A percentile compares a stretch with the other conserved stretches of the same genome.
These are phyloP conservation scores for Apotomis betuletana DNA, from an alignment of 2,888 invertebrate species.

Conservation along the genomic window DNA sequence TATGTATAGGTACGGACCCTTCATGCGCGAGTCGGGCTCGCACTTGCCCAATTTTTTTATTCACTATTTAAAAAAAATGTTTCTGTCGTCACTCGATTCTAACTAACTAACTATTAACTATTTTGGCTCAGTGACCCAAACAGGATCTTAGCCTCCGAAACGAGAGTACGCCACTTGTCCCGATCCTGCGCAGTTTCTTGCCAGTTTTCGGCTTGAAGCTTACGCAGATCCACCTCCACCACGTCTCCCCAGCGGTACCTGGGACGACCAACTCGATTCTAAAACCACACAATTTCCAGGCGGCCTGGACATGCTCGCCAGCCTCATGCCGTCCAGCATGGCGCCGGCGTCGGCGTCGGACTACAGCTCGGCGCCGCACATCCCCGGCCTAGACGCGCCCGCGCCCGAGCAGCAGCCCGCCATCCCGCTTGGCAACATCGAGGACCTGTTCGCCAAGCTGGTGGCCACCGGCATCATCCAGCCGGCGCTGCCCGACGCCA, in stretches of 20 bases:
- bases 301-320: slow-evolving; percentile 86
- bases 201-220: no score
- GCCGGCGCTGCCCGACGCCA: slow-evolving; percentile 41
- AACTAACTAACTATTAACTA: no score
- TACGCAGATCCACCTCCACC: no score
- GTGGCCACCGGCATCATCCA: slow-evolving; percentile 87
- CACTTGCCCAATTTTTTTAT: no score
- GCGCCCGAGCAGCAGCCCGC: slow-evolving; percentile 60
- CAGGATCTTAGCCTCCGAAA: no score
- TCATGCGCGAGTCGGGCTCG: no score
- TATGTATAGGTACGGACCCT: no score
- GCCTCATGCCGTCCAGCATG: slow-evolving; percentile 85
- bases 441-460: slow-evolving; percentile 93
- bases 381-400: slow-evolving; percentile 68
- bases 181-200: no score
- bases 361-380: slow-evolving; percentile 78
- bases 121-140: no score
- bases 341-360: slow-evolving; percentile 82
- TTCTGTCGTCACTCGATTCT: not conserved
- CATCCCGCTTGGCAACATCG: slow-evolving; percentile 75
- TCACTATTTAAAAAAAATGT: no score
- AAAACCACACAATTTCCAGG: slow-evolving; percentile 56
- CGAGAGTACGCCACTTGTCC: no score
- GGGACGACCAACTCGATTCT: not conserved
- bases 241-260: no score